Evolutionary conservation across 2,797 vertebrate species (phyloP), one percentile per base, ranked within the genome.

Genomic region (Astyanax mexicanus): DNA sequence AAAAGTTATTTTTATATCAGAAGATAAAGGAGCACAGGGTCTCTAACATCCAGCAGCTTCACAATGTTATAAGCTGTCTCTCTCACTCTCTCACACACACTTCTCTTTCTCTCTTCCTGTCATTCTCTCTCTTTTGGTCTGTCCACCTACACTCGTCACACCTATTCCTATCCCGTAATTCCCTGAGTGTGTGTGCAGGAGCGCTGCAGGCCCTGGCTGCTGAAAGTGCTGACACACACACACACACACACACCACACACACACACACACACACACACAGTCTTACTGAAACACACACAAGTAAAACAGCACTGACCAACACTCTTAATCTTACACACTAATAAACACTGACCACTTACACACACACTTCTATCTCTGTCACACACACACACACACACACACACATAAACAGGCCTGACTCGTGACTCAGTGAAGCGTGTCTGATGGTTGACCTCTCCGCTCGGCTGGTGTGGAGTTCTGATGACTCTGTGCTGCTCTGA

Each of bases 341-440:
- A n/a, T n/a, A n/a, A 42, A 42, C 40, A 42, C 40, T 42, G 40
- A 42, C 40, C 40, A 42, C 40, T 42, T 47, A 29, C 55, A n/a
- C n/a, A n/a, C n/a, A n/a, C n/a, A n/a, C n/a, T n/a, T n/a, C n/a
- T n/a, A n/a, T n/a, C n/a, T 25, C 38, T 52, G 27, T 29, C 71
- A 57, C 72, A 47, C 49, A 61, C 70, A 52, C 58, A 79, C 35
- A 15, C 27, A n/a, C n/a, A n/a, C n/a, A n/a, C n/a, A n/a, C n/a
- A n/a, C n/a, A n/a, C n/a, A n/a, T n/a, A n/a, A n/a, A n/a, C n/a
- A n/a, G n/a, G n/a, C n/a, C n/a, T n/a, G n/a, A n/a, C n/a, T 19
- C 77, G 42, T 38, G 12, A 12, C 2, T 45, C 2, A 52, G 7
- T 52, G 49, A 25, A 49, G 47, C 19, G 47, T 49, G 19, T 49